phyloP scores from a whole-genome alignment of 2,113 vertebrate genomes.

The Aegypius monachus region DNA sequence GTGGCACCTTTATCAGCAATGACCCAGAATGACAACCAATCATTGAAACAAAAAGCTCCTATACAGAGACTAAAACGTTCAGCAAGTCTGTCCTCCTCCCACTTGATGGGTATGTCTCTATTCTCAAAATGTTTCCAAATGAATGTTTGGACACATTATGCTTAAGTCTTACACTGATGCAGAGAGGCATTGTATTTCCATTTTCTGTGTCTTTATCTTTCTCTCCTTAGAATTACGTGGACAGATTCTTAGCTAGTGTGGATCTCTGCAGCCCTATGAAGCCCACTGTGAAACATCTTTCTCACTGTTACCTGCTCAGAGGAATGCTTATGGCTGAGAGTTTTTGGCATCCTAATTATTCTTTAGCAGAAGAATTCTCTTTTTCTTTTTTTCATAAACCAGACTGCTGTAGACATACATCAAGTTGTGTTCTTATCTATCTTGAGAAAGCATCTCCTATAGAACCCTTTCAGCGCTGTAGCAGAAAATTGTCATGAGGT shows the following conservation, averaged over 20 bases:
- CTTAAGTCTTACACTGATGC: background rate
- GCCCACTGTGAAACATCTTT: background rate
- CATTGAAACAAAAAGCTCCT: background rate
- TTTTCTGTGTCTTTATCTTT: background rate
- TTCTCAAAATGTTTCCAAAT: background rate
- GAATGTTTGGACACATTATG: background rate
- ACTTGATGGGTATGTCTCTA: background rate
- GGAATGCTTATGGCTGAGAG: background rate
- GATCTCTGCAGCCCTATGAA: background rate
- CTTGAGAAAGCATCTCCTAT: background rate
- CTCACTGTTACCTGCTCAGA: background rate
- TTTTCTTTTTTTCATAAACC: background rate
- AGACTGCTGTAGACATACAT: background rate
- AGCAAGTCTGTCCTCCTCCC: background rate
- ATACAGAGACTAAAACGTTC: background rate
- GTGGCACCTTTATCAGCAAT: slow-evolving; percentile 32
- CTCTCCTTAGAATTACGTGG: background rate
- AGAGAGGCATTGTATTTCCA: background rate
- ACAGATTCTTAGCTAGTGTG: background rate
- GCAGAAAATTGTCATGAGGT: background rate
- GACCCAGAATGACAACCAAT: slow-evolving; percentile 42
- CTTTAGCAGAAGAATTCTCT: background rate
- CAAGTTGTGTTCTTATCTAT: background rate
- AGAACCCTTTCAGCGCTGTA: background rate
- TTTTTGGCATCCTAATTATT: background rate